These are phyloP conservation scores for Lipophrys pholis DNA, from an alignment of 2,113 vertebrate species.

Conservation along the genomic window DNA sequence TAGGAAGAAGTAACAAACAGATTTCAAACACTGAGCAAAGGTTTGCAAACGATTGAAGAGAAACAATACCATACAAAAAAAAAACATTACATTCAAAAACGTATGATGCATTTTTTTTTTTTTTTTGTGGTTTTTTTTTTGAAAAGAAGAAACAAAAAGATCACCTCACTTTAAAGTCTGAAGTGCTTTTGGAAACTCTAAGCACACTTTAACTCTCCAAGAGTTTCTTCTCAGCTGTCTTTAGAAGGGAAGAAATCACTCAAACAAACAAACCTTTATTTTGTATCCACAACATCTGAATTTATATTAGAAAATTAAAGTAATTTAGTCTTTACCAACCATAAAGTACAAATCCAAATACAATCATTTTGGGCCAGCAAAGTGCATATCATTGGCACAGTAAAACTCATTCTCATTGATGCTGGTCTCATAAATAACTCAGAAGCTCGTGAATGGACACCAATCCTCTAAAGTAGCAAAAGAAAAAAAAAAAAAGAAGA, in stretches of 20 bases:
- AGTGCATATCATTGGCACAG: conserved; percentile 80
- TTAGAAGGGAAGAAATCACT: conserved; percentile 41
- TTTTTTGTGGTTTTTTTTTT: no score
- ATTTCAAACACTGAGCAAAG: conserved; percentile 63
- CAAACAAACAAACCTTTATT: conserved; percentile 64
- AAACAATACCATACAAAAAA: conserved; percentile 64
- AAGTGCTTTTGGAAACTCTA: conserved; percentile 59
- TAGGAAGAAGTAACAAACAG: conserved; percentile 79
- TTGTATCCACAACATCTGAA: conserved; percentile 68
- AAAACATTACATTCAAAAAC: conserved; percentile 85
- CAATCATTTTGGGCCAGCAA: conserved; percentile 75
- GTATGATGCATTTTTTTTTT: conserved; percentile 68
- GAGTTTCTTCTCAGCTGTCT: conserved; percentile 40
- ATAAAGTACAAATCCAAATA: conserved; percentile 73
- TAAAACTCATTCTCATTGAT: conserved; percentile 68
- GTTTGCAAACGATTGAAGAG: conserved; percentile 69
- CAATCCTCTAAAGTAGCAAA: conserved; percentile 50
- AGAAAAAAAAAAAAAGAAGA: no score
- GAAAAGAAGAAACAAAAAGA: conserved; percentile 67
- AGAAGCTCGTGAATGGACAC: conserved; percentile 59
- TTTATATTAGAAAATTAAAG: conserved; percentile 63
- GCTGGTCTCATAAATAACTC: conserved; percentile 81
- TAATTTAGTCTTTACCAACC: conserved; percentile 73
- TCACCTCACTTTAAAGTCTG: conserved; percentile 13
- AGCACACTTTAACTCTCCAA: conserved; percentile 39